Evolutionary conservation across 2,113 vertebrate species (phyloP).

Genomic region (Odocoileus virginianus): DNA sequence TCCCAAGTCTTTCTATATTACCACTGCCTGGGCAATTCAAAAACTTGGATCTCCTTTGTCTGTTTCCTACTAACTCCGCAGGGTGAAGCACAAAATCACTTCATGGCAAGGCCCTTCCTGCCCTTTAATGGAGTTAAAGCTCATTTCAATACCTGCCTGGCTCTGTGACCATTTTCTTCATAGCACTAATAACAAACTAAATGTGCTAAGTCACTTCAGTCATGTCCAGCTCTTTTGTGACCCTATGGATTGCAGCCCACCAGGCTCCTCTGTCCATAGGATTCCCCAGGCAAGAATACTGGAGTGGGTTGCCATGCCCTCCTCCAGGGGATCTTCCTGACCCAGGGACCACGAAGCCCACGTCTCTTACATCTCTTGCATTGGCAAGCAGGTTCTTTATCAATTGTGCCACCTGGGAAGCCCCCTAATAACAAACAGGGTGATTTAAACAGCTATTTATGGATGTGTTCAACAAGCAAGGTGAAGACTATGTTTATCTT

Average conservation of each 20-base stretch:
- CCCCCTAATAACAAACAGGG: neutral
- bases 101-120: neutral
- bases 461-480: neutral
- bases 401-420: neutral
- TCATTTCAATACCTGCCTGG: neutral
- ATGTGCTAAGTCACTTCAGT: neutral
- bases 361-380: neutral
- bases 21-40: neutral
- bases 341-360: accelerated
- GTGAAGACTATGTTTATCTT: neutral
- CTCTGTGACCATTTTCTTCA: neutral
- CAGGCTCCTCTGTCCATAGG: neutral
- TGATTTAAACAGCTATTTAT: neutral
- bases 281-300: neutral
- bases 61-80: neutral
- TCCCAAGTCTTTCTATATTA: neutral
- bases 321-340: neutral
- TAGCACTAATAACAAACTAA: neutral
- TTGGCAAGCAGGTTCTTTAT: neutral
- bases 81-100: neutral
- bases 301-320: neutral
- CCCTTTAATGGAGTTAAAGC: neutral
- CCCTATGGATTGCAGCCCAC: neutral
- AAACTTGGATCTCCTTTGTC: neutral
- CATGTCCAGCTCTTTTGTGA: neutral